A percentile compares a stretch with the other conserved stretches of the same genome.
Conservation (phyloP, 2,888 invertebrate species). For the Standfussiana lucernea region DNA sequence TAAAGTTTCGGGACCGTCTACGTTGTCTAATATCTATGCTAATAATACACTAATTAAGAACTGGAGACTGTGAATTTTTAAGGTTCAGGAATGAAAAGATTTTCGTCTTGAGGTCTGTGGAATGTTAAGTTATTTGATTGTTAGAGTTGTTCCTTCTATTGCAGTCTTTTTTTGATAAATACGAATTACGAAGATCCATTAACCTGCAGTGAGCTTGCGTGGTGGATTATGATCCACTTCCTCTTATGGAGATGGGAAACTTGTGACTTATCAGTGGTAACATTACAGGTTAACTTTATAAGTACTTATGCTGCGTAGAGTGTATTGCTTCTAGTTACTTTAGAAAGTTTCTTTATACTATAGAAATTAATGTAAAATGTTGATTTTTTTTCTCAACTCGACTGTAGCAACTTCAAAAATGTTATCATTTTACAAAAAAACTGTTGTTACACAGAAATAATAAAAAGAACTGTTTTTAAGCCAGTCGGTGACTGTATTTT, state of each 20-base stretch:
- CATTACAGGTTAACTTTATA: neutral
- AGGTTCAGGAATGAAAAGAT: conserved; percentile 62
- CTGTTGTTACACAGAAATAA: too few relatives aligned
- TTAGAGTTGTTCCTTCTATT: neutral
- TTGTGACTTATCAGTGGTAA: neutral
- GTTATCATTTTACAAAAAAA: too few relatives aligned
- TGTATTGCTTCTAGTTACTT: neutral
- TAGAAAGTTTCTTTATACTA: too few relatives aligned
- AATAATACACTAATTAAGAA: conserved; percentile 73
- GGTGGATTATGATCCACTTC: neutral
- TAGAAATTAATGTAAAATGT: too few relatives aligned
- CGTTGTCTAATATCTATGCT: conserved; percentile 72
- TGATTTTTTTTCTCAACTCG: too few relatives aligned
- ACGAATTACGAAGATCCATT: neutral
- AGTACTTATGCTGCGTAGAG: neutral
- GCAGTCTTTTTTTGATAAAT: neutral
- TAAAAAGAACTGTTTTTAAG: too few relatives aligned
- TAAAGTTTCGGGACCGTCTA: conserved; percentile 53
- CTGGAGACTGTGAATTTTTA: conserved; percentile 53
- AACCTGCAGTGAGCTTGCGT: neutral
- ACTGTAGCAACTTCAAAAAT: too few relatives aligned
- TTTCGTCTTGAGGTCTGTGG: conserved; percentile 51
- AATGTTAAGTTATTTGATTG: neutral
- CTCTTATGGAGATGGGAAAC: neutral
- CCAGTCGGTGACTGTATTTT: too few relatives aligned